A percentile compares a stretch with the other conserved stretches of the same genome.
phyloP scores from a whole-genome alignment of 30 jellyfish, hydroid and myxozoan genomes.

The Hydractinia echinata region DNA sequence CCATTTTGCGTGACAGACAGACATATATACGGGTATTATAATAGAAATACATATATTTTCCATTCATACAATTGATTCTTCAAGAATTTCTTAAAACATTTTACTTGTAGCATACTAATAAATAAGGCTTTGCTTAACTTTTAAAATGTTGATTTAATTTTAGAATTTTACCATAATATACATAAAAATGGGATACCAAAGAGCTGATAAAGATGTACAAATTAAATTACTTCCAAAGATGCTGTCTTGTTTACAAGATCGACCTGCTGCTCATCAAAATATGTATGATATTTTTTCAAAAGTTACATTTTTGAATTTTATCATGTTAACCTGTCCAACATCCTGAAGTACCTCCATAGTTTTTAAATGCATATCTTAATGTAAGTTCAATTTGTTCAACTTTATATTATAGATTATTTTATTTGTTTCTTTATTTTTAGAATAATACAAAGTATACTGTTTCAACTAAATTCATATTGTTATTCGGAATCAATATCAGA shows the following conservation, averaged over 20 bases:
- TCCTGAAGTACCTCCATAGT: background rate
- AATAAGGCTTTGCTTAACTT: too few species aligned
- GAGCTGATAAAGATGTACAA: constrained; percentile 46
- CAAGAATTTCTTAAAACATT: too few species aligned
- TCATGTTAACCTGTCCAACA: background rate
- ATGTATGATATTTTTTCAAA: constrained; percentile 33
- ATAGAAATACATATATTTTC: too few species aligned
- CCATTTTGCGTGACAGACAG: too few species aligned
- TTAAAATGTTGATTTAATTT: background rate
- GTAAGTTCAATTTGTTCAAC: background rate
- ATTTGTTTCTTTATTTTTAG: background rate
- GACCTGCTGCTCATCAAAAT: constrained; percentile 58
- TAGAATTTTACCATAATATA: constrained; percentile 85
- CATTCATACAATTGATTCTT: too few species aligned
- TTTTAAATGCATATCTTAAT: background rate
- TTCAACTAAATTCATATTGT: constrained; percentile 30
- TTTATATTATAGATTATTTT: background rate
- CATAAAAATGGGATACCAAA: constrained; percentile 81
- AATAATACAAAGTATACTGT: constrained; percentile 19
- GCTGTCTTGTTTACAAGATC: constrained; percentile 44
- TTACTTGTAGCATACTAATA: too few species aligned
- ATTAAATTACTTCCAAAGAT: constrained; percentile 54
- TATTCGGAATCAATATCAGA: constrained; percentile 61
- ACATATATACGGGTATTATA: too few species aligned
- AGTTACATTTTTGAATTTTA: background rate